A percentile compares a stretch with the other conserved stretches of the same genome.
phyloP scores from a whole-genome alignment of 2,888 invertebrate genomes.

The Conus canariensis region DNA sequence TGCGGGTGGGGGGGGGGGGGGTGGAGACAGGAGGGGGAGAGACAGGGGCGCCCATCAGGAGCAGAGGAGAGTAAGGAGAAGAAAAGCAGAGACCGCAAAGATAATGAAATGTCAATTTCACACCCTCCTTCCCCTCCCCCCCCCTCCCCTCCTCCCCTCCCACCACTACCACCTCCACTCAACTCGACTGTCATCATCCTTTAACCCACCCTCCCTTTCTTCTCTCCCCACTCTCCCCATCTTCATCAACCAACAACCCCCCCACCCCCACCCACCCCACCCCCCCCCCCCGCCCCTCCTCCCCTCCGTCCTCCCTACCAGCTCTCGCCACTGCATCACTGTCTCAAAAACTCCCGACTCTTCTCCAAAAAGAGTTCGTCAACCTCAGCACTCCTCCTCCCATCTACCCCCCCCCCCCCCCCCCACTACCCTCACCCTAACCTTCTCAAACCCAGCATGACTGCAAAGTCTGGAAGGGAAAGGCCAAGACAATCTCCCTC shows the following conservation, averaged over 20 bases:
- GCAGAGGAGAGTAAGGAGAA: not conserved
- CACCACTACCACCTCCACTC: not conserved
- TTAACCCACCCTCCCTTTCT: not conserved
- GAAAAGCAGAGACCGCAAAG: not conserved
- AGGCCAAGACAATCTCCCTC: not conserved
- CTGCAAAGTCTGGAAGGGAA: not conserved
- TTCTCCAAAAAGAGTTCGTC: not conserved
- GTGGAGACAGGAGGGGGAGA: not conserved
- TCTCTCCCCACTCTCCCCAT: no score
- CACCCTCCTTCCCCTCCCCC: not conserved
- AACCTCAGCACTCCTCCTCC: not conserved
- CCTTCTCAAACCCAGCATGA: not conserved
- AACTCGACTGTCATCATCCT: not conserved
- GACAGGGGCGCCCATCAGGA: not conserved
- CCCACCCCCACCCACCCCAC: no score
- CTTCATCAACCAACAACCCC: no score
- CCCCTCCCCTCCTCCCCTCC: not conserved
- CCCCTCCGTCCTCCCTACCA: not conserved
- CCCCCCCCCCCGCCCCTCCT: not conserved
- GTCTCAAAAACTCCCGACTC: not conserved
- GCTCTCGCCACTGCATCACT: not conserved
- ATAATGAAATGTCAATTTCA: slow-evolving; percentile 8
- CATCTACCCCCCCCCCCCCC: not conserved
- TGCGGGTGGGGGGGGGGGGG: not conserved
- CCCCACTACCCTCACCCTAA: not conserved